Evolutionary conservation across 2,797 vertebrate genomes (phyloP).

Genomic region (Liparis tanakae): DNA sequence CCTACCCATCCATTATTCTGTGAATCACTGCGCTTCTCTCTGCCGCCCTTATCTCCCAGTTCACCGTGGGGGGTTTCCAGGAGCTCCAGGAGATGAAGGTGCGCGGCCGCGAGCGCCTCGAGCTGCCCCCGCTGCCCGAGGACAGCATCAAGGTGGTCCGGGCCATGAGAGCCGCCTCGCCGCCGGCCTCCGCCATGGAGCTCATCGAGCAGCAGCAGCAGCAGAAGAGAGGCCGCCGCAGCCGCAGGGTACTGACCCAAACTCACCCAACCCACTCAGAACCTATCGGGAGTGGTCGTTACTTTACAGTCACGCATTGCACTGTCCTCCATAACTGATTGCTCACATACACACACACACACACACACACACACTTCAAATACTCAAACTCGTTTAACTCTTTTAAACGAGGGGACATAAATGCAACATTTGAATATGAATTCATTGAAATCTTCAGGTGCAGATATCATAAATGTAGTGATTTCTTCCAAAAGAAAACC

Average conservation of each 20-base stretch:
- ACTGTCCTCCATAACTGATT: too few species aligned
- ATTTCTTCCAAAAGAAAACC: neutral
- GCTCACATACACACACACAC: too few species aligned
- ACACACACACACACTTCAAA: neutral
- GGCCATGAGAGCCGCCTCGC: constrained; percentile 92
- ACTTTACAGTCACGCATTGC: neutral
- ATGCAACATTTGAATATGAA: neutral
- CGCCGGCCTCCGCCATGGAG: constrained; percentile 91
- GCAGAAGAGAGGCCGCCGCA: constrained; percentile 90
- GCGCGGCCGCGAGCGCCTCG: constrained; percentile 83
- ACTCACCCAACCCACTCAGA: constrained; percentile 9
- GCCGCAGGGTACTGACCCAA: constrained; percentile 87
- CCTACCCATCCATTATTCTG: neutral
- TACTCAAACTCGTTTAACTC: too few species aligned
- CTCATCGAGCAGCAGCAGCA: constrained; percentile 93
- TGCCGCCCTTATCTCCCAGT: constrained; percentile 73
- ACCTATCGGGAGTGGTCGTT: constrained; percentile 1
- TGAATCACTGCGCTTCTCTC: neutral
- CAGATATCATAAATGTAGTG: too few species aligned
- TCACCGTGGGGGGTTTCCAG: constrained; percentile 94
- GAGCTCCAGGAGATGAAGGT: constrained; percentile 91
- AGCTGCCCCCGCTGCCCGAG: constrained; percentile 88
- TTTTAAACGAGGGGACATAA: neutral
- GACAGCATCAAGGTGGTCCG: constrained; percentile 95
- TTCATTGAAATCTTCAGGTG: neutral